phyloP scores from a whole-genome alignment of 1,140 invertebrate species.

The Idris sp. region DNA sequence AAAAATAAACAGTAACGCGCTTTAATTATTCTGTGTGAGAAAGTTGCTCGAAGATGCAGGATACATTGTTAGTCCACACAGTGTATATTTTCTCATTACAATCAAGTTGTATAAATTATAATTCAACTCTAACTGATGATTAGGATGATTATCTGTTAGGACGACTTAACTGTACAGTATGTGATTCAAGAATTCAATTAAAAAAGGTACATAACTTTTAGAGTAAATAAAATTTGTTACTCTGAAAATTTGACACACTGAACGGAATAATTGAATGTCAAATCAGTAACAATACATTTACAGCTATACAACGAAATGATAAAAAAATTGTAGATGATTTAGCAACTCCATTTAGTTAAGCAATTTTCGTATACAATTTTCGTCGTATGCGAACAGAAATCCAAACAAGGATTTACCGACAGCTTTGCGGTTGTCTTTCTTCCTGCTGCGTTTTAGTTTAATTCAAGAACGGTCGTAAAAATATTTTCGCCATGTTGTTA shows the following conservation, averaged over 20 bases:
- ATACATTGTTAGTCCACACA: not conserved
- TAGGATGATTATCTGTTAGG: not conserved
- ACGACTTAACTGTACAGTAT: too few relatives aligned
- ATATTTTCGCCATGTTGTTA: slow-evolving; percentile 60
- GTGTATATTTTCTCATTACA: too few relatives aligned
- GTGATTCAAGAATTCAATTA: too few relatives aligned
- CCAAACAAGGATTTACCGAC: slow-evolving; percentile 62
- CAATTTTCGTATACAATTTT: slow-evolving; percentile 43
- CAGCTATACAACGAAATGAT: slow-evolving; percentile 3
- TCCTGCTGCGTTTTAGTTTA: slow-evolving; percentile 58
- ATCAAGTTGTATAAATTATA: too few relatives aligned
- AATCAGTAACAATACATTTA: not conserved
- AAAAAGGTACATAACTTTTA: too few relatives aligned
- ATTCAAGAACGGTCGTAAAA: slow-evolving; percentile 59
- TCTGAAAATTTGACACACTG: too few relatives aligned
- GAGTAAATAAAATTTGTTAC: too few relatives aligned
- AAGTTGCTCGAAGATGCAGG: not conserved
- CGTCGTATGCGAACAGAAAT: slow-evolving; percentile 36
- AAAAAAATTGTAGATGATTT: slow-evolving; percentile 40
- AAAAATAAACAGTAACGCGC: slow-evolving; percentile 9
- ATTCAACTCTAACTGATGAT: not conserved
- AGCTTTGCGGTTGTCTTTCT: slow-evolving; percentile 61
- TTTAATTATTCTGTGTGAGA: slow-evolving; percentile 15
- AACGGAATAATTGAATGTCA: too few relatives aligned
- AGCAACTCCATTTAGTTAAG: slow-evolving; percentile 33